phyloP scores from a whole-genome alignment of 2,888 invertebrate species.

The Tetropium fuscum region DNA sequence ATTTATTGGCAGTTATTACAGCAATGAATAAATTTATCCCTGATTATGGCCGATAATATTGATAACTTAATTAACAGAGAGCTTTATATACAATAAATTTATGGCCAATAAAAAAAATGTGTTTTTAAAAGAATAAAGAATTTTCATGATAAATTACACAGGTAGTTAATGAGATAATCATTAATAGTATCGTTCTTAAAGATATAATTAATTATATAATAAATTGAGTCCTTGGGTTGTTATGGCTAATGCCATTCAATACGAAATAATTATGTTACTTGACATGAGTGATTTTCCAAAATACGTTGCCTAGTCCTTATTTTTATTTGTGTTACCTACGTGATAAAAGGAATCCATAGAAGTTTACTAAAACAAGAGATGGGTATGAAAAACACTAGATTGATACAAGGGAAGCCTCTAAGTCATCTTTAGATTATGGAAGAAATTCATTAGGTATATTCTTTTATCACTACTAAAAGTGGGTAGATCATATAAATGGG shows the following conservation, averaged over 20 bases:
- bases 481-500: no score
- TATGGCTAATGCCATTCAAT: not conserved
- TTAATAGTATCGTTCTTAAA: not conserved
- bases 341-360: not conserved
- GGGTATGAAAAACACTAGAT: not conserved
- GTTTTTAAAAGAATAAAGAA: not conserved
- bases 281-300: not conserved
- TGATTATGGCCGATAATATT: no score
- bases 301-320: not conserved
- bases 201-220: not conserved
- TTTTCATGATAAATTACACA: not conserved
- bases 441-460: no score
- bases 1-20: no score
- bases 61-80: no score
- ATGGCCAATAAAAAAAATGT: not conserved
- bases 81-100: no score
- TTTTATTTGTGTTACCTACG: not conserved
- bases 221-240: not conserved
- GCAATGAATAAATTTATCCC: no score
- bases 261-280: not conserved
- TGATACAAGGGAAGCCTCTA: no score
- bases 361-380: not conserved
- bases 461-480: no score
- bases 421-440: no score
- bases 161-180: not conserved